Conservation (phyloP, 1,140 invertebrate species). For the Tribolium madens region DNA sequence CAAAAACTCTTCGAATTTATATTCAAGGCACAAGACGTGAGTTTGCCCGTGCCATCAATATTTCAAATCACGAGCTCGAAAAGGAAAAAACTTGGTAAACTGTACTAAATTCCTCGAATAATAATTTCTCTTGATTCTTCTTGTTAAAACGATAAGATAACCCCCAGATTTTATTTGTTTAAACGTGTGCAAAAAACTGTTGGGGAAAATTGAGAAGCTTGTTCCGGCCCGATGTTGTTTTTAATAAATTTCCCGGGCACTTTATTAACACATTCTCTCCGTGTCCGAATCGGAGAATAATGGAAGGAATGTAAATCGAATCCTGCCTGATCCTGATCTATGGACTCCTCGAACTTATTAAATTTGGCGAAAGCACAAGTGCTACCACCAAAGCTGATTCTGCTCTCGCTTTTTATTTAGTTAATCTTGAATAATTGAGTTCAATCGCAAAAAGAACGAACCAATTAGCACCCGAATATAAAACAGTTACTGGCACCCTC, state of each 20-base stretch:
- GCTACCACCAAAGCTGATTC: background rate
- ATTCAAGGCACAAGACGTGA: constrained; percentile 12
- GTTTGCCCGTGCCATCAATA: constrained; percentile 36
- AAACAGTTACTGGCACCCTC: constrained; percentile 10
- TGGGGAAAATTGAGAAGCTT: background rate
- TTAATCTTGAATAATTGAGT: constrained; percentile 15
- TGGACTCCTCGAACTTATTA: constrained; percentile 23
- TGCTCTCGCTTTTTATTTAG: background rate
- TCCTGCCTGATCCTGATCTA: constrained; percentile 25
- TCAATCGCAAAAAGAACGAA: constrained; percentile 4
- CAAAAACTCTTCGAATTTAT: background rate
- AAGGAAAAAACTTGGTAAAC: constrained; percentile 32
- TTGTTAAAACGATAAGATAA: constrained; percentile 12
- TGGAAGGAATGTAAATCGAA: constrained; percentile 7
- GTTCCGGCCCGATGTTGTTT: background rate
- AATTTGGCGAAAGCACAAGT: constrained; percentile 13
- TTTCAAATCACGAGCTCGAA: constrained; percentile 23
- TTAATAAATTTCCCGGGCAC: background rate
- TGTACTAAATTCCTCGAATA: constrained; percentile 13
- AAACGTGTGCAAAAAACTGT: background rate
- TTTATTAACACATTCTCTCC: background rate
- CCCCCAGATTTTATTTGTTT: background rate
- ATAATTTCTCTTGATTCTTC: constrained; percentile 8
- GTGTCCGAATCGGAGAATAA: constrained; percentile 2
- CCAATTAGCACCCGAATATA: constrained; percentile 21